Base-by-base conservation (phyloP, 1,140 invertebrate genomes). In the silkworm (Bombyx mori) region DNA sequence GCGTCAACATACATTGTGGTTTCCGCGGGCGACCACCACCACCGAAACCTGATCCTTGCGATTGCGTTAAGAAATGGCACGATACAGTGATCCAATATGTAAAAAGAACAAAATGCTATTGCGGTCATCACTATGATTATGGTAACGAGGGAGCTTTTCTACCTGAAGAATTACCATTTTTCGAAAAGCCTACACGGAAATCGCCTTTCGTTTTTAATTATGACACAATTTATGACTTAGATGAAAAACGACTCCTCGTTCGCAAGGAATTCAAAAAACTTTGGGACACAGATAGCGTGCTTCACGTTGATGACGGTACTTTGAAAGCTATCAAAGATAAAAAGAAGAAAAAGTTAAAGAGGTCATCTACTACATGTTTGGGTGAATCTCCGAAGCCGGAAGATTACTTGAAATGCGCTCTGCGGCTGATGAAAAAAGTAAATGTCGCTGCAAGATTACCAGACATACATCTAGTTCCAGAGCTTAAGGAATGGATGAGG, bases 401-500 rank as follows among this genome's bases (percentile, higher is more conserved):
- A 58, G 77, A 84, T 44, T 86, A 84, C 56, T 71, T 86, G 42
- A 78, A 68, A 63, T 80, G 79, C 58, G 80, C 81, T 2, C 56
- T 86, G 52, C 57, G 75, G 50, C 57, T 61, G 8, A 75, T 84
- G 75, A 65, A 74, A 46, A 66, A 62, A 2, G 52, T 63, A 1
- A 86, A 86, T 63, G 66, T 84, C 3, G 81, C 81, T 46, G 81
- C 82, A 5, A 72, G 73, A 44, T 56, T 84, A 10, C 82, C 82
- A 6, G 81, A 86, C 52, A 61, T 82, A 8, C 77, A 86, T 54
- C 68, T 82, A 35, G 79, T 74, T 7, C 81, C 81, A 10, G 78
- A 79, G 43, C 63, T 86, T 12, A 73, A 69, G 35, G 83, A 82
- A 68, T 86, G 83, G 83, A 86, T 86, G 81, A 71, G 83, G 8